Evolutionary conservation across 2,113 vertebrate species (phyloP).

Genomic region (Trichomycterus rosablanca): DNA sequence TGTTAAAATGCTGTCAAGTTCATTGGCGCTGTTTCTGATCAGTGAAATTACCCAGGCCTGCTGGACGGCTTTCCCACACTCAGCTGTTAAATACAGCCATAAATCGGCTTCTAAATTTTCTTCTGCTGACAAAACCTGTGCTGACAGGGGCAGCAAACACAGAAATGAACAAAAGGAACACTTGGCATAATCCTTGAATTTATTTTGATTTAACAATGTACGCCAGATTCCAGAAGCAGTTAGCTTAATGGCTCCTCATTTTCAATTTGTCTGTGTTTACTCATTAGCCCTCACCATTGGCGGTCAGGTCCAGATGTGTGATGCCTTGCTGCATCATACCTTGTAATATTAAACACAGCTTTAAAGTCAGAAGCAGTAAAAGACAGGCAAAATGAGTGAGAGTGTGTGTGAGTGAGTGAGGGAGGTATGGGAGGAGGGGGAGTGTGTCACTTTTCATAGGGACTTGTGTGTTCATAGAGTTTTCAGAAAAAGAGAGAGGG

Average conservation of each 20-base stretch:
- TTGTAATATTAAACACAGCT: constrained; percentile 8
- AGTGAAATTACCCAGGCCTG: neutral
- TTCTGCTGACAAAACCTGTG: constrained; percentile 14
- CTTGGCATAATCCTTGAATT: neutral
- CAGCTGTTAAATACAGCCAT: too few species aligned
- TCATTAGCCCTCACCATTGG: neutral
- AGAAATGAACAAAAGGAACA: constrained; percentile 1
- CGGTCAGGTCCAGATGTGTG: constrained; percentile 2
- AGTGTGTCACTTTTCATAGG: constrained; percentile 42
- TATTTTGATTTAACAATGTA: constrained; percentile 19
- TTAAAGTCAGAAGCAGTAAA: neutral
- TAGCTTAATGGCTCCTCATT: neutral
- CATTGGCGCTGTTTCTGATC: neutral
- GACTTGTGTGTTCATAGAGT: constrained; percentile 20
- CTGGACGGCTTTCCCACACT: constrained; percentile 2
- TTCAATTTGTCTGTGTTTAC: neutral
- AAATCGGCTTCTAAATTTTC: constrained; percentile 24
- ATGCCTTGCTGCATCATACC: constrained; percentile 11
- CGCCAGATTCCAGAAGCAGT: neutral
- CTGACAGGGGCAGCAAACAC: neutral
- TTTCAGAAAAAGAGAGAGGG: constrained; percentile 3
- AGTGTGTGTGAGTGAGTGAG: neutral
- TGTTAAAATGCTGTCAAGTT: neutral
- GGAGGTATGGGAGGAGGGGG: constrained; percentile 10
- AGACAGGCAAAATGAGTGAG: neutral